Evolutionary conservation across 2,888 invertebrate genomes (phyloP), one percentile per base, ranked within the genome.

Genomic region (Panzeria rudis): DNA sequence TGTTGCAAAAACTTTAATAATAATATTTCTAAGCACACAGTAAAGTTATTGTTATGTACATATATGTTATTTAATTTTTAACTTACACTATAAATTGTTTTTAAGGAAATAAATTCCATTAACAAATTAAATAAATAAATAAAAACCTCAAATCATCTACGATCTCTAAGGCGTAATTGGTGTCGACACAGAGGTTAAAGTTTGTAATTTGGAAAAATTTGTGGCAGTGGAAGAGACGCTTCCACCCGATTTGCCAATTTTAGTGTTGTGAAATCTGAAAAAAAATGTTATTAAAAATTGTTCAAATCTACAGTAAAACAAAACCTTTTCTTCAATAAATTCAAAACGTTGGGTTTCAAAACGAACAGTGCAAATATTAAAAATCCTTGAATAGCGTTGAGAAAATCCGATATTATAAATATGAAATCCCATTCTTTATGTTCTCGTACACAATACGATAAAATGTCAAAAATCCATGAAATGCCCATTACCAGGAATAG

Each of bases 401-500:
- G 71, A n/a, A 82, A 61, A 62, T 87, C 87, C 1, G 86, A 68
- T 15, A 85, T 2, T 4, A 62, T 54, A 32, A 87, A 86, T 11
- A 87, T 13, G 9, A 32, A n/a, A 0, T 83, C 52, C 66, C 68
- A 83, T 2, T 75, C 5, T 13, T 71, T 54, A 15, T 62, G 29
- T 1, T 61, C 17, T 3, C 85, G 85, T 3, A 78, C 23, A 66
- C 79, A 61, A 94, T 95, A 96, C 50, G 96, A 95, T 79, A 97
- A 92, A 75, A 97, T 94, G 90, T 97, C 97, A 92, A 96, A 94
- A 0, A 94, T 94, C 97, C 97, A 97, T 88, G 95, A 96, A 32
- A 97, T 94, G 0, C 97, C 97, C 97, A 97, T 97, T 32, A 97
- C 96, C 88, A 97, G 93, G 90, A 97, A 95, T n/a, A 97, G 92